phyloP scores from a whole-genome alignment of 1,140 invertebrate species.

The Euwallacea similis region DNA sequence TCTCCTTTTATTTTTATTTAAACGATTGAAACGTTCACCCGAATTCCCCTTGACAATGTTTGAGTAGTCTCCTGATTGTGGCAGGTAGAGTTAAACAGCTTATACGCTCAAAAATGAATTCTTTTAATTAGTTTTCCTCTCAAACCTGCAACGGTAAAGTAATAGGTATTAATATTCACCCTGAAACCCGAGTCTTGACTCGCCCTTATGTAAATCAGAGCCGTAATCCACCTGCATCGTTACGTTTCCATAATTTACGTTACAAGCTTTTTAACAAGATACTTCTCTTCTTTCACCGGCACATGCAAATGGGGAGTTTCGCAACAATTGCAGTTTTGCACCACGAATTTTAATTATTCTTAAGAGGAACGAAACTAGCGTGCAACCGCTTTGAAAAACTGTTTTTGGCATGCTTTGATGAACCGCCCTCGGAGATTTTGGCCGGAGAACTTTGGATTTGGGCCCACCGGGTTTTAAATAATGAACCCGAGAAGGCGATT shows the following conservation, averaged over 20 bases:
- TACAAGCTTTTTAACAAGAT: conserved; percentile 13
- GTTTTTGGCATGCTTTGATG: too few relatives aligned
- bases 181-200: not conserved
- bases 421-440: too few relatives aligned
- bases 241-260: conserved; percentile 6
- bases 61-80: too few relatives aligned
- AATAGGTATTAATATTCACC: not conserved
- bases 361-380: conserved; percentile 2
- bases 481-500: conserved; percentile 10
- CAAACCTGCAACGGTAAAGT: not conserved
- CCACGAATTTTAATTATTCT: conserved; percentile 21
- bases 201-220: conserved; percentile 1
- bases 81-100: too few relatives aligned
- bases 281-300: conserved; percentile 7
- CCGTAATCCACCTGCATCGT: conserved; percentile 5
- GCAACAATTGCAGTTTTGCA: conserved; percentile 14
- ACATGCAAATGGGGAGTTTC: conserved; percentile 25
- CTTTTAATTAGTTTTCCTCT: not conserved
- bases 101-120: too few relatives aligned
- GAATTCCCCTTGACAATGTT: too few relatives aligned
- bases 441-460: too few relatives aligned
- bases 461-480: not conserved
- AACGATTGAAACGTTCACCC: too few relatives aligned
- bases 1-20: too few relatives aligned
- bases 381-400: too few relatives aligned